Conservation (phyloP, 1,140 invertebrate genomes). For the Diploscapter pachys region DNA sequence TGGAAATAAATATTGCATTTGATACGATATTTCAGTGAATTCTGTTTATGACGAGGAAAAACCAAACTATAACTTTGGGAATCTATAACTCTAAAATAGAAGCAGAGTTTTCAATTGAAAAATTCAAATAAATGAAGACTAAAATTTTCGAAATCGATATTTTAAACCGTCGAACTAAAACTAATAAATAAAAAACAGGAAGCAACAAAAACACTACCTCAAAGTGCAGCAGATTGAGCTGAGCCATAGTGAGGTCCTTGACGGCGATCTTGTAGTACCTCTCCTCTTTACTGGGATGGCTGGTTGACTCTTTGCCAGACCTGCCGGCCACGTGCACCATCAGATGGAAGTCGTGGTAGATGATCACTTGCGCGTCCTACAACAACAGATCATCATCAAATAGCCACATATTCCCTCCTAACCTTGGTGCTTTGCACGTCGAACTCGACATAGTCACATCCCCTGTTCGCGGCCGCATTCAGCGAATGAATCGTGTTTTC, state of each 20-base stretch:
- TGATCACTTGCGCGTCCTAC: constrained; percentile 25
- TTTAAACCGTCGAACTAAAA: too few species aligned
- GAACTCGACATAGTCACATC: constrained; percentile 41
- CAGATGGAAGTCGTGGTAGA: constrained; percentile 43
- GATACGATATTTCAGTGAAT: too few species aligned
- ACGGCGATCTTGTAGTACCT: constrained; percentile 39
- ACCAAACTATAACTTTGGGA: too few species aligned
- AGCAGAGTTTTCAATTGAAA: neutral
- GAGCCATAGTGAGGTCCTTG: constrained; percentile 39
- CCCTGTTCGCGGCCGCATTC: constrained; percentile 40
- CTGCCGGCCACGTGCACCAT: constrained; percentile 35
- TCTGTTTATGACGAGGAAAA: too few species aligned
- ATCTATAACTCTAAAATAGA: too few species aligned
- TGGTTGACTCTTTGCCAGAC: constrained; percentile 1
- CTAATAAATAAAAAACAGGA: too few species aligned
- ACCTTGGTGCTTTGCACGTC: constrained; percentile 43
- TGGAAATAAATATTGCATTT: too few species aligned
- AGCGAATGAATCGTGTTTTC: constrained; percentile 44
- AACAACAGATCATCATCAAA: neutral
- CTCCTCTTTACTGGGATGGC: constrained; percentile 11
- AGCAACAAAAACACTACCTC: constrained; percentile 8
- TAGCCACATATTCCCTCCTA: neutral
- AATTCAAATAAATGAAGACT: neutral
- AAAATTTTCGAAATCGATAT: neutral
- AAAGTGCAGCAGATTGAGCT: constrained; percentile 41